Conservation (phyloP, 2,888 invertebrate genomes). For the Luperina testacea region DNA sequence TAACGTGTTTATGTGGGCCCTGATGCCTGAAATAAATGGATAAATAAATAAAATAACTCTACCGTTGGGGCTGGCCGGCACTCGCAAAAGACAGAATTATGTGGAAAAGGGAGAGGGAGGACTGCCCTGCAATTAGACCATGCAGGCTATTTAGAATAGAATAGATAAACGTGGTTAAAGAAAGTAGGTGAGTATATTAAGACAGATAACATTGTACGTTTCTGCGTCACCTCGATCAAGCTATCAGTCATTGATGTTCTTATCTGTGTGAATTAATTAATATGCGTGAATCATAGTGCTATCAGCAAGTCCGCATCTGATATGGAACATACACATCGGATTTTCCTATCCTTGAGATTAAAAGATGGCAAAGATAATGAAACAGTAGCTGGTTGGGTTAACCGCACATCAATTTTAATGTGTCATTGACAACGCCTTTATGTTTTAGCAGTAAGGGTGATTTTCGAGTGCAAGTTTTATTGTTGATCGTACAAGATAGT, state of each 20-base stretch:
- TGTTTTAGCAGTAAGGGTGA: not conserved
- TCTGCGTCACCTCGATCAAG: conserved; percentile 18
- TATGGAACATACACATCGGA: not conserved
- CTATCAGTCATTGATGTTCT: conserved; percentile 7
- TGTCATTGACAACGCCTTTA: not conserved
- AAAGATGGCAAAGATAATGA: not conserved
- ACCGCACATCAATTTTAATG: not conserved
- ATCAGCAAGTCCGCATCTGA: not conserved
- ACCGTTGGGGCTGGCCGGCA: no score
- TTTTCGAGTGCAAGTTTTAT: not conserved
- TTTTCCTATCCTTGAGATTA: conserved; percentile 17
- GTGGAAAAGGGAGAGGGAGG: no score
- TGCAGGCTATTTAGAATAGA: no score
- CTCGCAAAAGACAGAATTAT: no score
- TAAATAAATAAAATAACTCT: no score
- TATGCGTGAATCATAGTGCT: conserved; percentile 7
- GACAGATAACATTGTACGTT: not conserved
- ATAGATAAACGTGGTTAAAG: not conserved
- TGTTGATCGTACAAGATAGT: not conserved
- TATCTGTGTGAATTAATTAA: conserved; percentile 24
- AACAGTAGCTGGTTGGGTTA: not conserved
- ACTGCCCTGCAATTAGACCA: no score
- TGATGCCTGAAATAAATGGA: no score
- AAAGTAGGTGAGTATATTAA: conserved; percentile 10
- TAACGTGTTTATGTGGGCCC: no score